Evolutionary conservation across 2,797 vertebrate genomes (phyloP).

Genomic region (Leptoclinus maculatus): DNA sequence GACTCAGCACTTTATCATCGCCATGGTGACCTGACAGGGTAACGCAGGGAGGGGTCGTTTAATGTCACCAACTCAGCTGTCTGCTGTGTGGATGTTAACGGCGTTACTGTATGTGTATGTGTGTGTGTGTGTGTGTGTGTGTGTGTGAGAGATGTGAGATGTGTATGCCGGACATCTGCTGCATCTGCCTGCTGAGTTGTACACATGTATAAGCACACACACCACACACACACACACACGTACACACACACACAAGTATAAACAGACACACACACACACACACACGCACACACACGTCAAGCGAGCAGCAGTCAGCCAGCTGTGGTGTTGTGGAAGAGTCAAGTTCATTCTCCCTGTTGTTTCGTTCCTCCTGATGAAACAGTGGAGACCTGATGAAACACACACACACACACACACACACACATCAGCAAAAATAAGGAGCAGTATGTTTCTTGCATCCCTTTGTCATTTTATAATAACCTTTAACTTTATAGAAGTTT

Average conservation of each 20-base stretch:
- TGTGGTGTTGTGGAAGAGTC: constrained; percentile 66
- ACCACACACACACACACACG: neutral
- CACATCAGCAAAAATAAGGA: constrained; percentile 18
- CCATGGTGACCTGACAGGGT: constrained; percentile 67
- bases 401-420: constrained; percentile 14
- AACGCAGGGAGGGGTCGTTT: constrained; percentile 57
- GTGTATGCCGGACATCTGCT: constrained; percentile 71
- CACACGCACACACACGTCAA: constrained; percentile 19
- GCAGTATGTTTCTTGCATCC: constrained; percentile 15
- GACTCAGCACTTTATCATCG: constrained; percentile 76
- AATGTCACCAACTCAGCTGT: constrained; percentile 60
- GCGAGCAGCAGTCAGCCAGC: constrained; percentile 66
- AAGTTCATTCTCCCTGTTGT: constrained; percentile 57
- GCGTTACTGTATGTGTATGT: constrained; percentile 23
- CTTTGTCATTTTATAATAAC: constrained; percentile 16
- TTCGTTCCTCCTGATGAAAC: constrained; percentile 57
- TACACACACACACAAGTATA: neutral
- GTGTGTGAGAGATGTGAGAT: constrained; percentile 26
- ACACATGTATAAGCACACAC: constrained; percentile 45
- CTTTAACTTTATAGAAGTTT: constrained; percentile 17
- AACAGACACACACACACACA: constrained; percentile 19
- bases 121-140: constrained; percentile 37
- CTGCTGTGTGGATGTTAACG: constrained; percentile 53
- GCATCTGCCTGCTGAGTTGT: constrained; percentile 74
- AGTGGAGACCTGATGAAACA: constrained; percentile 44